Evolutionary conservation across 35 echinoderm and acorn worm genomes (phyloP), one percentile per base, ranked within the genome.

Genomic region (Ptychodera flava): DNA sequence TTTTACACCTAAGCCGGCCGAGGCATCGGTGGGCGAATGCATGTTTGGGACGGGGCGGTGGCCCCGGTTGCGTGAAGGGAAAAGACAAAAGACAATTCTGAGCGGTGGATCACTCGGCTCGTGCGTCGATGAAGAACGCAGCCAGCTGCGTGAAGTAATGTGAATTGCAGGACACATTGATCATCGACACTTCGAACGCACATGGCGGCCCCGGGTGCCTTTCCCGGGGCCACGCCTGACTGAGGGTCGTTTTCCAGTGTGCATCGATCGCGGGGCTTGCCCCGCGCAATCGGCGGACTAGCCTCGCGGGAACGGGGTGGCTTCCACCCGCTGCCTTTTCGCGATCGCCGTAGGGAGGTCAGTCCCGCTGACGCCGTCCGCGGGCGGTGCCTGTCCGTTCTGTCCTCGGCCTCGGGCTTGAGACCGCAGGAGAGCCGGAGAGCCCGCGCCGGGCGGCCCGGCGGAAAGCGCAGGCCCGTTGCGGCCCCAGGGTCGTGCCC

Each of bases 121-220:
- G 89, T 94, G 93, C 88, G 92, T 86, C 85, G 92, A 94, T 94
- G 92, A 94, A 90, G 88, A 94, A 90, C 92, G 92, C 92, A 94
- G 88, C 85, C 80, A 93, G 88, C 85, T 93, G 88, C 92, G 92
- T 82, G 88, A 90, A 79, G 33, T 75, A 84, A 90, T 94, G 92
- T 94, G 89, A 94, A 94, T 94, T 90, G 92, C 92, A 94, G 85
- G 84, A 89, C 86, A 88, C 89, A 77, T 79, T 88, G 85, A 94
- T 88, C 78, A 80, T 29, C 31, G 80, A 88, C 33, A 38, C 36
- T 90, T 87, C 81, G 89, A 93, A 93, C 92, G 89, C 88, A 93
- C 80, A 88, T 92, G 80, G 86, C 91, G 86, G 86, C 81, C 91
- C 82, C 45, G 91, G 86, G 38, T 77, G 36, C 80, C 77, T 75